Evolutionary conservation across 2,113 vertebrate species (phyloP), one percentile per base, ranked within the genome.

Genomic region (Myrmophylax atrothorax): DNA sequence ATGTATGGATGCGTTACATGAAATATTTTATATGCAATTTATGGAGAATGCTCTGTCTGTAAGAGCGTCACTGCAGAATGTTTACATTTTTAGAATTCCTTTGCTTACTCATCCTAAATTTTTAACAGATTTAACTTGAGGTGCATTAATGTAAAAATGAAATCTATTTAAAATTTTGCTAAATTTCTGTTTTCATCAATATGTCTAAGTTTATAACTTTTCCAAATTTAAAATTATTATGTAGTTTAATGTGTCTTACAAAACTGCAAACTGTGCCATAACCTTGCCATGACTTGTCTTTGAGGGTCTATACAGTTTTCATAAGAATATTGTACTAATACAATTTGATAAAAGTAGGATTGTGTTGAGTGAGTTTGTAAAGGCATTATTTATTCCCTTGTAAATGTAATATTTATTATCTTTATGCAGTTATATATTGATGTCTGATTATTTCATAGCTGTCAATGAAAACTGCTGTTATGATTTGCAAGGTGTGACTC

Each of bases 351-450:
- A 78, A 80, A 87, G 44, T 70, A 81, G 40, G 29, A 68, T 56
- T 91, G 58, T 79, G 56, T 58, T 44, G 26, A 78, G 7, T 84
- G 50, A 84, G 73, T 89, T 94, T 92, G 47, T 84, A 85, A 95
- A 91, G 31, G 64, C 29, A 29, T 82, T 87, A 78, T 89, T 92
- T 92, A 91, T 91, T 84, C 53, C 53, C 37, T 44, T 53, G 66
- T 93, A 94, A 95, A 94, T 11, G 7, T 76, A 68, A 33, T 91
- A 76, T 84, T 92, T 91, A 87, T 87, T 89, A 40, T 85, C 40
- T 87, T 93, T 69, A 73, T 60, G 46, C n/a, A 49, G 69, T 53
- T 60, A 82, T 84, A 87, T 94, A 86, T n/a, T 69, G 42, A 60
- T 31, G 49, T 40, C 66, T 89, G 68, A n/a, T 95, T 85, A 76